A percentile compares a stretch with the other conserved stretches of the same genome.
Evolutionary conservation across 2,888 invertebrate genomes (phyloP).

Genomic region (Epirrita christyi): DNA sequence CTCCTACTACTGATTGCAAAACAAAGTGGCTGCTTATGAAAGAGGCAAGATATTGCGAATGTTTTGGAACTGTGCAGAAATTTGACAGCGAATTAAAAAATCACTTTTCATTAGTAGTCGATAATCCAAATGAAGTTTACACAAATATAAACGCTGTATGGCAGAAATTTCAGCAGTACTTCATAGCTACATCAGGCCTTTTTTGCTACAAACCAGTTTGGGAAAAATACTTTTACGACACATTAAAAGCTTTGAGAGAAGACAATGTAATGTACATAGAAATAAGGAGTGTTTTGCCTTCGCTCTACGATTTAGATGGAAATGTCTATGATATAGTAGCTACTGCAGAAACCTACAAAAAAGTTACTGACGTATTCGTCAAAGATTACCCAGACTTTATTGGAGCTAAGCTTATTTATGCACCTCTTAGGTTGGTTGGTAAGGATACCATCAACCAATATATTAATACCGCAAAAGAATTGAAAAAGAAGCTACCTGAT

Average conservation of each 20-base stretch:
- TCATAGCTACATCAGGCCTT: constrained; percentile 78
- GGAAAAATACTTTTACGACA: constrained; percentile 87
- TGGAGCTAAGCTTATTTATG: constrained; percentile 89
- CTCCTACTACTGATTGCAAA: constrained; percentile 51
- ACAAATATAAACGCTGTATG: constrained; percentile 85
- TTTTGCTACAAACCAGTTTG: constrained; percentile 87
- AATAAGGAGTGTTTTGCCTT: constrained; percentile 86
- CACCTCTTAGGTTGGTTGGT: constrained; percentile 82
- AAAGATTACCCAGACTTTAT: constrained; percentile 86
- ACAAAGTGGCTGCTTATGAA: constrained; percentile 78
- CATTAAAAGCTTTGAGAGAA: constrained; percentile 85
- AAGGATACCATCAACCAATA: constrained; percentile 71
- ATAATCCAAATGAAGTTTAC: constrained; percentile 74
- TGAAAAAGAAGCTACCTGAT: constrained; percentile 84
- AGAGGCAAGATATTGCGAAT: constrained; percentile 72
- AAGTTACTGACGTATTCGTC: constrained; percentile 83
- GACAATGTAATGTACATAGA: constrained; percentile 90
- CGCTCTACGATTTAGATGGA: constrained; percentile 88
- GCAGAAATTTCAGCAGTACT: constrained; percentile 84
- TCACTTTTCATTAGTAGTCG: constrained; percentile 82
- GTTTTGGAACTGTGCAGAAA: constrained; percentile 61
- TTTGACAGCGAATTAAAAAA: constrained; percentile 83
- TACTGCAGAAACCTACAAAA: constrained; percentile 83
- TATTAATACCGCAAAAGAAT: constrained; percentile 64
- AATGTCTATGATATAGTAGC: constrained; percentile 79